Evolutionary conservation across 2,888 invertebrate genomes (phyloP).

Genomic region (Nomada ferruginata): DNA sequence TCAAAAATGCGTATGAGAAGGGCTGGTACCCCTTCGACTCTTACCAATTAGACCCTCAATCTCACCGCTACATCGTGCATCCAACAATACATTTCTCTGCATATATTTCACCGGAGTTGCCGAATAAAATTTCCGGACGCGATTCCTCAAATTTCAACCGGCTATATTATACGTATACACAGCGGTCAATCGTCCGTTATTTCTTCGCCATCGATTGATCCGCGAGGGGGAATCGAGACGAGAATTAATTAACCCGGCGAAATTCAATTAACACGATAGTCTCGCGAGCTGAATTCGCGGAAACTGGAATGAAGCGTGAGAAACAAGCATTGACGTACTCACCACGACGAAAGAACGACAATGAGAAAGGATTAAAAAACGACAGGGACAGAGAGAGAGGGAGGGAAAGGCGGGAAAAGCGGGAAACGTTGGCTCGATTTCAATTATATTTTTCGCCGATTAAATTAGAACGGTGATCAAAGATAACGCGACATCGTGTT

Average conservation of each 20-base stretch:
- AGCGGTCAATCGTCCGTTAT: not conserved
- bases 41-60: not conserved
- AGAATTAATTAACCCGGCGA: slow-evolving; percentile 45
- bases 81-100: too few species aligned
- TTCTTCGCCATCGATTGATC: slow-evolving; percentile 21
- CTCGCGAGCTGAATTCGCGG: slow-evolving; percentile 23
- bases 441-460: slow-evolving; percentile 57
- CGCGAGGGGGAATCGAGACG: not conserved
- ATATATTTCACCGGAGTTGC: not conserved
- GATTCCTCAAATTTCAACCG: not conserved
- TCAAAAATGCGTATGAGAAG: too few species aligned
- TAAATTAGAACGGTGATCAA: slow-evolving; percentile 41
- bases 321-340: slow-evolving; percentile 12
- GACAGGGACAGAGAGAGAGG: not conserved
- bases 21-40: too few species aligned
- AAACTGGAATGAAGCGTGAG: slow-evolving; percentile 18
- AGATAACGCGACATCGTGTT: slow-evolving; percentile 43
- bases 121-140: not conserved
- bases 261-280: slow-evolving; percentile 49
- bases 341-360: not conserved
- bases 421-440: slow-evolving; percentile 34
- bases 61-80: too few species aligned
- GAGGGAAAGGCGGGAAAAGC: not conserved
- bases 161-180: not conserved
- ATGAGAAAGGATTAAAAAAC: not conserved